Conservation (phyloP, 2,113 vertebrate species). For the Tiliqua scincoides region DNA sequence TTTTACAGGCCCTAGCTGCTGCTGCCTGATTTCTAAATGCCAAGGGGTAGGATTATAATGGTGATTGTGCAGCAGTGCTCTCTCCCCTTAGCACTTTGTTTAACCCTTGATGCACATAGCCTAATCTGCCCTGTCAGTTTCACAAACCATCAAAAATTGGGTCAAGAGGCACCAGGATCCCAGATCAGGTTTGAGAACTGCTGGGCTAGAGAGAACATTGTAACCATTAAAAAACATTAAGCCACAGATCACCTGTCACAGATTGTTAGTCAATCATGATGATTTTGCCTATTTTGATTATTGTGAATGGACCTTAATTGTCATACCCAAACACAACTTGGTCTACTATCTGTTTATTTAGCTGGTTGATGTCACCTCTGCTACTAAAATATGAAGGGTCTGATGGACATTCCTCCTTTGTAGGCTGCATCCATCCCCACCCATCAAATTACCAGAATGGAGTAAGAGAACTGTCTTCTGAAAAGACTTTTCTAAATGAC, state of each 20-base stretch:
- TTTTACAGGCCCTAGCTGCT: no score
- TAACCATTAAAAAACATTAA: background rate
- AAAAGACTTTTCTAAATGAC: accelerated
- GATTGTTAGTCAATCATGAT: background rate
- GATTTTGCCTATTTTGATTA: background rate
- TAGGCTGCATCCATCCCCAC: background rate
- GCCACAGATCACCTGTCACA: background rate
- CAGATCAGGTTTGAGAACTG: no score
- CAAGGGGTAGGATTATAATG: no score
- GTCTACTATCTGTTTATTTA: background rate
- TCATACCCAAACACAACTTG: background rate
- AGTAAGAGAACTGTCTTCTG: background rate
- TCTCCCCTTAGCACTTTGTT: no score
- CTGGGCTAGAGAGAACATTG: background rate
- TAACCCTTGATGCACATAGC: no score
- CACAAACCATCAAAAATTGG: no score
- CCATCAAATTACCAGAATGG: background rate
- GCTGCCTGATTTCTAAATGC: no score
- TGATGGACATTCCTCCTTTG: background rate
- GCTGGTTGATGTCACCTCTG: background rate
- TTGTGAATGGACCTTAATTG: no score
- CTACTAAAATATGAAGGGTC: background rate
- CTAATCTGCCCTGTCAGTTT: no score
- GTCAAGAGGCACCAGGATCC: no score
- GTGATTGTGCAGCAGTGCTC: no score